These are phyloP conservation scores for Callipepla californica DNA, from an alignment of 2,113 vertebrate species.

Conservation along the genomic window DNA sequence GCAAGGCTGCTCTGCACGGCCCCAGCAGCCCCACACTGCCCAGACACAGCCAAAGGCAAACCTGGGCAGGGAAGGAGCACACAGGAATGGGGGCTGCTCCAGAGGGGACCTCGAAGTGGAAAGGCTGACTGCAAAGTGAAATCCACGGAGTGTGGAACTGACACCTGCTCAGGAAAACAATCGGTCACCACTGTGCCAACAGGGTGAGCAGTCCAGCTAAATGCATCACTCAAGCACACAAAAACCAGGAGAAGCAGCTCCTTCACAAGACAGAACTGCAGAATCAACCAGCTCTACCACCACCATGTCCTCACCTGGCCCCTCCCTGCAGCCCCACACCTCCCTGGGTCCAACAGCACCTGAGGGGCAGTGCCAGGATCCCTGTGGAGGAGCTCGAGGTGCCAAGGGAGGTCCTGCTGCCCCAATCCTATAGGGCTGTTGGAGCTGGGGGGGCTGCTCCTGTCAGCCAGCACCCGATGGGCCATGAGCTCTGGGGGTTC, in stretches of 20 bases:
- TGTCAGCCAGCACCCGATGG: neutral
- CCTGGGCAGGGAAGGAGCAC: neutral
- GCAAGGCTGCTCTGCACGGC: neutral
- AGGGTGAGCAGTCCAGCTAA: neutral
- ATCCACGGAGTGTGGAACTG: neutral
- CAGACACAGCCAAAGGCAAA: too few species aligned
- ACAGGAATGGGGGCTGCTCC: neutral
- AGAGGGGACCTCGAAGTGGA: neutral
- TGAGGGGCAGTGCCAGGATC: neutral
- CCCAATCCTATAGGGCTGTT: neutral
- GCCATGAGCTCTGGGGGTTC: constrained; percentile 55
- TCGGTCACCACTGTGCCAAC: fast-evolving
- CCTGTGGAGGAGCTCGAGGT: neutral
- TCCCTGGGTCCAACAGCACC: too few species aligned
- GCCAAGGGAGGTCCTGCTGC: neutral
- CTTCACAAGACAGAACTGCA: neutral
- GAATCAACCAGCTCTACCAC: neutral
- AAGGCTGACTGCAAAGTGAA: neutral
- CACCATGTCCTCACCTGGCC: neutral
- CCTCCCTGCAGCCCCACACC: neutral
- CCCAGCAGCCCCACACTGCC: neutral
- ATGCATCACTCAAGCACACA: neutral
- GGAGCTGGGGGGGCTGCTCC: neutral
- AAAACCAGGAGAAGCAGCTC: neutral
- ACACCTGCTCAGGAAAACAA: neutral